Percentiles rank a stretch among this genome's conserved stretches.
These are phyloP conservation scores for Oryzias dopingdopingensis DNA, from an alignment of 2,797 vertebrate genomes.

Conservation along the genomic window DNA sequence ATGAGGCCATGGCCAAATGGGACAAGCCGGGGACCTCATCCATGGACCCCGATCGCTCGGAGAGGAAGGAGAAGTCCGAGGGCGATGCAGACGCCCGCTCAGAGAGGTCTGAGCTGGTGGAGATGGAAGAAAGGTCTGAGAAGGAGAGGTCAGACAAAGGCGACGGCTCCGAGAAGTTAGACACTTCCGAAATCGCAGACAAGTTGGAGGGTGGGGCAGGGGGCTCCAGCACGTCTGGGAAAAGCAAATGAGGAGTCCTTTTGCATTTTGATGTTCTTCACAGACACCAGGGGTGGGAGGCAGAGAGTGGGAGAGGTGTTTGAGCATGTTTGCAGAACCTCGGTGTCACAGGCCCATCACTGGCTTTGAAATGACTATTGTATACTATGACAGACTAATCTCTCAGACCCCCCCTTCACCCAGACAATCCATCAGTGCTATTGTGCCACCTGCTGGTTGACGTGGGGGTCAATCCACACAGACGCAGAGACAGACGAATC, in stretches of 20 bases:
- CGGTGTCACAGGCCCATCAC: slow-evolving; percentile 56
- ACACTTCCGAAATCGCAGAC: slow-evolving; percentile 75
- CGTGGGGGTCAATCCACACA: slow-evolving; percentile 51
- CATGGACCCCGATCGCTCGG: slow-evolving; percentile 80
- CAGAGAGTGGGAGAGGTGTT: slow-evolving; percentile 55
- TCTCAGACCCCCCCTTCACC: slow-evolving; percentile 72
- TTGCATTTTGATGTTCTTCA: too few species aligned
- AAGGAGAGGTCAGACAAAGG: slow-evolving; percentile 79
- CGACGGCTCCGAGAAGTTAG: slow-evolving; percentile 75
- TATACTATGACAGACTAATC: slow-evolving; percentile 72
- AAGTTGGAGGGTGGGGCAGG: slow-evolving; percentile 74
- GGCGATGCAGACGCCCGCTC: slow-evolving; percentile 75
- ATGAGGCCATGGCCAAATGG: slow-evolving; percentile 81
- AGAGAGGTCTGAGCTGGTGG: slow-evolving; percentile 70
- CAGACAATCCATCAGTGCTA: slow-evolving; percentile 70
- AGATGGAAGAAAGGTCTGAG: slow-evolving; percentile 69
- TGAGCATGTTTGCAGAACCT: slow-evolving; percentile 70
- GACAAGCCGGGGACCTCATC: slow-evolving; percentile 84
- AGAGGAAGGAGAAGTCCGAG: slow-evolving; percentile 79
- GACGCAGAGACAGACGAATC: slow-evolving; percentile 35
- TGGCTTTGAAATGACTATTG: slow-evolving; percentile 59
- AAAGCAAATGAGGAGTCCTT: slow-evolving; percentile 77
- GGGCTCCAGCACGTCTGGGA: slow-evolving; percentile 81
- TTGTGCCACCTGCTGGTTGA: slow-evolving; percentile 70
- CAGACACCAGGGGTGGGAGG: slow-evolving; percentile 46